phyloP scores from a whole-genome alignment of 1,140 invertebrate species.

The Aleiodes sp. region DNA sequence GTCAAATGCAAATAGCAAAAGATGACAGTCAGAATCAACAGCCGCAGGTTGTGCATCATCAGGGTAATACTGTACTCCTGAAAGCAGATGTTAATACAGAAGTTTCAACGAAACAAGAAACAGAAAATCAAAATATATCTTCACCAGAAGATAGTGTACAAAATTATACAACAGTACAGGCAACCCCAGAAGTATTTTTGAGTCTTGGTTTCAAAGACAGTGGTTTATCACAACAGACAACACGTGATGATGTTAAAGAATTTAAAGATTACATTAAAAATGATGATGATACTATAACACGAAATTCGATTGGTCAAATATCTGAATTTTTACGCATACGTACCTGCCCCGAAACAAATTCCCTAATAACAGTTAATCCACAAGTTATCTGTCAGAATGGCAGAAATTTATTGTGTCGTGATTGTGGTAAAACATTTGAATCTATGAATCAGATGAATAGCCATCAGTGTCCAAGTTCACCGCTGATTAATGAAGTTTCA shows the following conservation, averaged over 20 bases:
- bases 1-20: conserved; percentile 59
- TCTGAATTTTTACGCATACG: conserved; percentile 61
- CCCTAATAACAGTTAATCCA: conserved; percentile 60
- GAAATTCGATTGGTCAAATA: conserved; percentile 60
- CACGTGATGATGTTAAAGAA: conserved; percentile 56
- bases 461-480: conserved; percentile 52
- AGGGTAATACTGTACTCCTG: conserved; percentile 59
- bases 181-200: conserved; percentile 59
- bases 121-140: conserved; percentile 53
- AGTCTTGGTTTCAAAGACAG: conserved; percentile 60
- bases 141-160: conserved; percentile 42
- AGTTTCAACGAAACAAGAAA: conserved; percentile 53
- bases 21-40: conserved; percentile 39
- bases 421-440: conserved; percentile 59
- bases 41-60: conserved; percentile 51
- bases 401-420: conserved; percentile 59
- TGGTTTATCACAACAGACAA: conserved; percentile 45
- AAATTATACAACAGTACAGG: conserved; percentile 58
- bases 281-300: conserved; percentile 53
- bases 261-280: conserved; percentile 56
- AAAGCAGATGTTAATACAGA: conserved; percentile 55
- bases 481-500: conserved; percentile 49
- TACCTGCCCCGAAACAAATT: conserved; percentile 52
- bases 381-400: conserved; percentile 56
- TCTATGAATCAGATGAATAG: conserved; percentile 50